Conservation (phyloP, 2,888 invertebrate species). For the Matsumyia berberina region DNA sequence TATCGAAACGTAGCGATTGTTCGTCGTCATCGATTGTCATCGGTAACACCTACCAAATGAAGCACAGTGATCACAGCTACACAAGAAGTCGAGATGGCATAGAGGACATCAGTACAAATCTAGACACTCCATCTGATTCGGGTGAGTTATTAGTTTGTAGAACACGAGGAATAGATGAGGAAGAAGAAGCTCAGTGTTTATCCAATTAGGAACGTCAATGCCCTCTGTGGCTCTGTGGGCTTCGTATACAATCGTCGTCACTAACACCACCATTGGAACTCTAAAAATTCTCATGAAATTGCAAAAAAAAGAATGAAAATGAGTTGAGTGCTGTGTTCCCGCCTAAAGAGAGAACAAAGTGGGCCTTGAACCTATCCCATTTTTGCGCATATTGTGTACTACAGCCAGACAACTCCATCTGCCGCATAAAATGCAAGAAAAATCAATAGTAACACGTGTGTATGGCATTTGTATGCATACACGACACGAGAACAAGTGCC, state of each 20-base stretch:
- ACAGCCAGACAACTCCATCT: slow-evolving; percentile 68
- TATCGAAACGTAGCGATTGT: slow-evolving; percentile 62
- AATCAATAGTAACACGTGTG: slow-evolving; percentile 75
- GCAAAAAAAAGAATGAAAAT: slow-evolving; percentile 12
- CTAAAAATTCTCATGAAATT: slow-evolving; percentile 31
- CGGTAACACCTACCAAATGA: slow-evolving; percentile 69
- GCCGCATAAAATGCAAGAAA: slow-evolving; percentile 24
- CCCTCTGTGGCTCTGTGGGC: slow-evolving; percentile 53
- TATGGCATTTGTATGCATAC: slow-evolving; percentile 39
- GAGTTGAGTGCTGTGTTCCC: slow-evolving; percentile 31
- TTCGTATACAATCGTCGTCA: slow-evolving; percentile 5
- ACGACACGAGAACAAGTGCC: slow-evolving; percentile 50
- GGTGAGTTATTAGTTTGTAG: slow-evolving; percentile 86
- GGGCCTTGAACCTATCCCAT: slow-evolving; percentile 76
- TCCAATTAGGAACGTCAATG: slow-evolving; percentile 73
- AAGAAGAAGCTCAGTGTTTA: slow-evolving; percentile 46
- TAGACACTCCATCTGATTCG: slow-evolving; percentile 95
- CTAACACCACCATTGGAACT: slow-evolving; percentile 21
- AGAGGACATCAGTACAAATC: slow-evolving; percentile 88
- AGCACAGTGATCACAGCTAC: slow-evolving; percentile 88
- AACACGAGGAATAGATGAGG: slow-evolving; percentile 4
- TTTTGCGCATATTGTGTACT: slow-evolving; percentile 70
- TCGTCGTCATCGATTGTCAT: slow-evolving; percentile 66
- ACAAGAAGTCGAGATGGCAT: slow-evolving; percentile 86
- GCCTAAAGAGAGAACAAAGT: slow-evolving; percentile 63